A percentile compares a stretch with the other conserved stretches of the same genome.
Conservation (phyloP, 23 tunicate species). For the Halocynthia aurantium region DNA sequence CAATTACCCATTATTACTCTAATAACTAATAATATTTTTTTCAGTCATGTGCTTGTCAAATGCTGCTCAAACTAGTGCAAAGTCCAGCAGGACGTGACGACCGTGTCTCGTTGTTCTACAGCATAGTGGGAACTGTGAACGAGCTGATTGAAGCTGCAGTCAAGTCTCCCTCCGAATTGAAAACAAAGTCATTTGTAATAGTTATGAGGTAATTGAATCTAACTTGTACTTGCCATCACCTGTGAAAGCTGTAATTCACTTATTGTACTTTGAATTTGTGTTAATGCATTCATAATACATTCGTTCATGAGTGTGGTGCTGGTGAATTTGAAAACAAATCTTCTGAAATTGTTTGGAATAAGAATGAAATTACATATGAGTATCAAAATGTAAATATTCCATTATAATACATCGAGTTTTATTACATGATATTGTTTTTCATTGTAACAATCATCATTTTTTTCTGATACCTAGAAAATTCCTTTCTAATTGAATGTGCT, state of each 20-base stretch:
- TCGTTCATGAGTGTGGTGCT: too few species aligned
- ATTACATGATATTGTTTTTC: too few species aligned
- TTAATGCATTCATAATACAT: too few species aligned
- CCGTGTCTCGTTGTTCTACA: neutral
- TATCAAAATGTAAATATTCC: too few species aligned
- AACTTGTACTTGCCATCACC: neutral
- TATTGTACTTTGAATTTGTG: neutral
- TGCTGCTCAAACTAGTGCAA: conserved; percentile 22
- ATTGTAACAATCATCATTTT: too few species aligned
- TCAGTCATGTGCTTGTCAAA: conserved; percentile 46
- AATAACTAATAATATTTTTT: neutral
- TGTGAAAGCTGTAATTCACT: neutral
- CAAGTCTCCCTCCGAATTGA: conserved; percentile 2
- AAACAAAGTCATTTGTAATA: conserved; percentile 28
- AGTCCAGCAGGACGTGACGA: neutral
- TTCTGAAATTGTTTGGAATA: too few species aligned
- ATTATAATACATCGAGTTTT: too few species aligned
- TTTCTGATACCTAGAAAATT: neutral
- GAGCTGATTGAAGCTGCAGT: conserved; percentile 18
- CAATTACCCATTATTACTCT: neutral
- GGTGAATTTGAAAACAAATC: too few species aligned
- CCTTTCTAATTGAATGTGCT: neutral
- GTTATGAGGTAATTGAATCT: conserved; percentile 17
- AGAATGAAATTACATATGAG: too few species aligned
- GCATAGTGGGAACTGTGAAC: neutral